Conservation (phyloP, 2,113 vertebrate genomes). For the Fregata magnificens region DNA sequence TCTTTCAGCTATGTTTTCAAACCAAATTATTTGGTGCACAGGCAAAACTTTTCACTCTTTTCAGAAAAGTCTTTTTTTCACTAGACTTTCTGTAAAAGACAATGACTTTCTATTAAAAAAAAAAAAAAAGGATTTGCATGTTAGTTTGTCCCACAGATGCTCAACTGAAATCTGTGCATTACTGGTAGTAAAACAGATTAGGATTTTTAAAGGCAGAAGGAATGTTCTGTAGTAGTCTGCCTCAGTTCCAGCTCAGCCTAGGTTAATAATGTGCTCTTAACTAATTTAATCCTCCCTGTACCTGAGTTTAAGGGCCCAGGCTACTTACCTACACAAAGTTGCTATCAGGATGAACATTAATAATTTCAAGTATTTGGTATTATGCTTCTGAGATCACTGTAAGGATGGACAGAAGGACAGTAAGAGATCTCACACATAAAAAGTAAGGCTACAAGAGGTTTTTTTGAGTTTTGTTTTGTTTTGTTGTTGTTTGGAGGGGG, state of each 20-base stretch:
- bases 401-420: background rate
- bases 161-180: background rate
- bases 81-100: background rate
- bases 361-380: background rate
- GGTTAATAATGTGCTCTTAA: background rate
- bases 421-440: background rate
- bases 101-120: background rate
- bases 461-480: accelerated
- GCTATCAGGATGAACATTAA: background rate
- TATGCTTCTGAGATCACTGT: background rate
- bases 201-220: background rate
- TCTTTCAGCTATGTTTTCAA: background rate
- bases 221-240: background rate
- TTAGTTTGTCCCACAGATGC: background rate
- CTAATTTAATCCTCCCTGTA: background rate
- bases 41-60: background rate
- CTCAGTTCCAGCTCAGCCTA: background rate
- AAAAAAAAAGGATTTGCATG: background rate
- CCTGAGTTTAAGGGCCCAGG: background rate
- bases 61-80: background rate
- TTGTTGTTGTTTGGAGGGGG: background rate
- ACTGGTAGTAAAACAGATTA: background rate
- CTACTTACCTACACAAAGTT: background rate
- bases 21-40: background rate
- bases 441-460: background rate